Evolutionary conservation across 1,140 invertebrate species (phyloP), one percentile per base, ranked within the genome.

Genomic region (Dendrolimus kikuchii): DNA sequence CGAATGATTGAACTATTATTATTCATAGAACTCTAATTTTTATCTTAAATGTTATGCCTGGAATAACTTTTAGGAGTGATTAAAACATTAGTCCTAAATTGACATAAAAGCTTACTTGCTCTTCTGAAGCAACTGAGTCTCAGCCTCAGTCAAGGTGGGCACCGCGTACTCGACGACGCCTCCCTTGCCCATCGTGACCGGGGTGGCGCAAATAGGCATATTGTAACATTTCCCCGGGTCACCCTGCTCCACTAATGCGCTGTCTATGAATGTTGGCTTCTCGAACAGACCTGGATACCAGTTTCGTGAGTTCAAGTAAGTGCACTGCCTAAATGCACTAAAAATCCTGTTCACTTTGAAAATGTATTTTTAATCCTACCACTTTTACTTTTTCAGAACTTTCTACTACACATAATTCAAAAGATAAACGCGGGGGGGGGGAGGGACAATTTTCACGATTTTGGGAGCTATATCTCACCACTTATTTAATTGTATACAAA

Each of bases 111-210:
- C 65, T 64, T 39, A 82, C 81, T 70, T 80, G 72, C 71, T 66
- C 2, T 76, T 53, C 37, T 79, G 61, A 38, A 85, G 55, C 0
- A 81, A 55, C 10, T 49, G 53, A 5, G 40, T 59, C 47, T 85
- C 81, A 5, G 58, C 49, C 6, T 64, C 66, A n/a, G 74, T 79
- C 3, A 85, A 66, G 0, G 40, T 60, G 7, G 81, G 81, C 2
- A 85, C 49, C 0, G 62, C 59, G 45, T 81, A 85, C 56, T 81
- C 71, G 6, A 58, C 46, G 8, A 83, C 67, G n/a, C 81, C 81
- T 0, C 55, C 53, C 43, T 62, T 67, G 7, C 80, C 75, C 0
- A 85, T 54, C 0, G 62, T 81, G n/a, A 83, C 58, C 0, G 80
- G 77, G 0, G 78, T 77, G 5, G 81, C 75, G 53, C 81, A 85